Base-by-base conservation (phyloP, 2,113 vertebrate species). In the Platichthys stellatus region DNA sequence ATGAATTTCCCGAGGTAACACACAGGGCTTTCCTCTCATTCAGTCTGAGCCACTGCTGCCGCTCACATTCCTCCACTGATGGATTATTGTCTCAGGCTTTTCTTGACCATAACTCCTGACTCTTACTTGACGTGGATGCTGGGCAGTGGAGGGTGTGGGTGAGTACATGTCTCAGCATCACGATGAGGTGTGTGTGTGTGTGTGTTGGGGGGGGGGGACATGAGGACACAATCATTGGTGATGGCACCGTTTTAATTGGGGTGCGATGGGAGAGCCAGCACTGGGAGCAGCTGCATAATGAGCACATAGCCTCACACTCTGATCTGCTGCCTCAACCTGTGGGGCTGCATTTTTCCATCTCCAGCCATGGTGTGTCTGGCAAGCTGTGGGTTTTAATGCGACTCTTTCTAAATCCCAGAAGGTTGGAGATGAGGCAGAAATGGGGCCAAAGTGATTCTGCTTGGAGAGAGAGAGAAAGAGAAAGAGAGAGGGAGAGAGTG, bases 191-290 rank as follows among this genome's bases (percentile, higher is more conserved):
- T 28, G 3, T 28, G 26, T 28, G 26, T 28, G 3, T 28, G 3
- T 28, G 26, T 26, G 26, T 26, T 1, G 51, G 51, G 51, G 18
- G 47, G 47, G 2, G 47, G 47, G 47, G 5, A 4, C 31, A 31
- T 7, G 5, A 31, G 47, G 47, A 17, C 5, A 9, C 47, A 51
- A 18, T 28, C 17, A 70, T 69, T 54, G 84, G 38, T 73, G 73
- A 78, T 83, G 82, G 51, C 81, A 80, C 18, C 72, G 72, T 85
- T 62, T 85, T 86, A 80, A 87, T 89, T 82, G 6, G 47, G 47
- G 47, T 17, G 47, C 73, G 65, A 63, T 66, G 73, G 56, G 74
- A 66, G 70, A 57, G 2, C 62, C 76, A 74, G 13, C 81, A 63
- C 49, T 43, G 64, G 63, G 56, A 38, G 69, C 53, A 76, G 84